phyloP scores from a whole-genome alignment of 2,888 invertebrate species.

The Spodoptera littoralis region DNA sequence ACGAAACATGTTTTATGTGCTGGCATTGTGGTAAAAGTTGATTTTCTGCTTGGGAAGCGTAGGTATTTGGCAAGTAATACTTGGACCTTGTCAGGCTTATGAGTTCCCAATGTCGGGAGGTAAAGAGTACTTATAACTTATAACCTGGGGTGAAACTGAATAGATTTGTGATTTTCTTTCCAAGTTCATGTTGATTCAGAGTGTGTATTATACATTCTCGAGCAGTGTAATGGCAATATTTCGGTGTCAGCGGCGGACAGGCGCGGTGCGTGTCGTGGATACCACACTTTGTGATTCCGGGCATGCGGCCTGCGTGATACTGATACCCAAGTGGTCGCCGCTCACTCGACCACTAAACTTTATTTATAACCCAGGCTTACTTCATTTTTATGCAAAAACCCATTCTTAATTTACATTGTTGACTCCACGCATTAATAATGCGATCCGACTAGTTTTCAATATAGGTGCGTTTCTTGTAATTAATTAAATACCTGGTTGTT shows the following conservation, averaged over 20 bases:
- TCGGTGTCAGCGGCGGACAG: slow-evolving; percentile 63
- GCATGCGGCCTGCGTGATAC: slow-evolving; percentile 54
- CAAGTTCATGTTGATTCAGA: slow-evolving; percentile 34
- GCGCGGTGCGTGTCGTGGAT: slow-evolving; percentile 62
- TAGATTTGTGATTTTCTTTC: not conserved
- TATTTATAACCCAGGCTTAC: slow-evolving; percentile 44
- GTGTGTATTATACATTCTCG: slow-evolving; percentile 46
- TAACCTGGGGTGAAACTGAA: not conserved
- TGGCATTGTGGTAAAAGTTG: slow-evolving; percentile 85
- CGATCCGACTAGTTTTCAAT: slow-evolving; percentile 20
- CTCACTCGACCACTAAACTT: slow-evolving; percentile 39
- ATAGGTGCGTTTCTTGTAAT: slow-evolving; percentile 16
- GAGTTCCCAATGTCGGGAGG: slow-evolving; percentile 23
- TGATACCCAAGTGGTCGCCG: slow-evolving; percentile 41
- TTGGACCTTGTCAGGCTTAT: slow-evolving; percentile 53
- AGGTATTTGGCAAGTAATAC: slow-evolving; percentile 66
- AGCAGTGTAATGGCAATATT: slow-evolving; percentile 61
- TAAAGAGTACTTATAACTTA: slow-evolving; percentile 9
- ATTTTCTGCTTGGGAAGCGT: slow-evolving; percentile 80
- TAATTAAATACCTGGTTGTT: slow-evolving; percentile 5
- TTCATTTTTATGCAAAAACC: slow-evolving; percentile 47
- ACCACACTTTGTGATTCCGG: slow-evolving; percentile 63
- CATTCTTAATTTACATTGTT: slow-evolving; percentile 38
- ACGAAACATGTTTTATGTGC: slow-evolving; percentile 80
- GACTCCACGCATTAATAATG: slow-evolving; percentile 21